Conservation (phyloP, 2,113 vertebrate genomes). For the Cebidichthys violaceus region DNA sequence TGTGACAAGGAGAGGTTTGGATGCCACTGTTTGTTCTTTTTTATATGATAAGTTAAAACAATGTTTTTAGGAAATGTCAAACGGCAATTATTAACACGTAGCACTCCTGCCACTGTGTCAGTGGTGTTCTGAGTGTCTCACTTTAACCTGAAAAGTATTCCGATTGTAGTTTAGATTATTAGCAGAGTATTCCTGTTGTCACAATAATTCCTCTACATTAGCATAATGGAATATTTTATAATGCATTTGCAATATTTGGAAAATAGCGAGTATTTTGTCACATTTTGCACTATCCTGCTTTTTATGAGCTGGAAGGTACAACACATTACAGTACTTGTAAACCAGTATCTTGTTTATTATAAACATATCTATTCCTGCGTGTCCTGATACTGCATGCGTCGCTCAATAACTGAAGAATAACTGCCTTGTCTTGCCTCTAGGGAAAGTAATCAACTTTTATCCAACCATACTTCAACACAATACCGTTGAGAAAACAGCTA, state of each 20-base stretch:
- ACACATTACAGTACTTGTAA: background rate
- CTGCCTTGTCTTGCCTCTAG: too few relatives aligned
- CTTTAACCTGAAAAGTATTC: background rate
- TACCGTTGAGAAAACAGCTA: background rate
- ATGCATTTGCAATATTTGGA: background rate
- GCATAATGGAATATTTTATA: background rate
- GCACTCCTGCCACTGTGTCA: background rate
- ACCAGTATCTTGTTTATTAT: background rate
- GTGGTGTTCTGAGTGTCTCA: background rate
- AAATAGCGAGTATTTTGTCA: background rate
- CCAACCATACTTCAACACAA: background rate
- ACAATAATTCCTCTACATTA: background rate
- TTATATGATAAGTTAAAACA: background rate
- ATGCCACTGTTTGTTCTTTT: background rate
- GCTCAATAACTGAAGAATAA: background rate
- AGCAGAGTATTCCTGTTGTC: background rate
- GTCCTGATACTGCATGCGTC: background rate
- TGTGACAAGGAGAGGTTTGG: conserved; percentile 17
- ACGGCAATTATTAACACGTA: background rate
- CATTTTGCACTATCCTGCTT: background rate
- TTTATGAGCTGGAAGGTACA: background rate
- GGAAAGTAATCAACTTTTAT: background rate
- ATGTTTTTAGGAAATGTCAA: background rate
- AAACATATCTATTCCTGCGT: background rate
- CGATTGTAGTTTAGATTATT: background rate